Conservation (phyloP, 1,140 invertebrate species). For the Theocolax elegans region DNA sequence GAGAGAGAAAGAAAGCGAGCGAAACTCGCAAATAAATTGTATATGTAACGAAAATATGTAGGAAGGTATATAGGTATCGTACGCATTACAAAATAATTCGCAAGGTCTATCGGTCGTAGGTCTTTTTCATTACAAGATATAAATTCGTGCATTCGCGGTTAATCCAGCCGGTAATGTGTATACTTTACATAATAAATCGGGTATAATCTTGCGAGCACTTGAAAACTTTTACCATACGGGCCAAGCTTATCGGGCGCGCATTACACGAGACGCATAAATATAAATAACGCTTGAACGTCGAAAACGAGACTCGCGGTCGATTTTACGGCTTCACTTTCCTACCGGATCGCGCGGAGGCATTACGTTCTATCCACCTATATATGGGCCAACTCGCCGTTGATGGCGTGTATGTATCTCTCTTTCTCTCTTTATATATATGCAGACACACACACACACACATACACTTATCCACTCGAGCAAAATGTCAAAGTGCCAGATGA, state of each 20-base stretch:
- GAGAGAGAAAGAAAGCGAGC: too few relatives aligned
- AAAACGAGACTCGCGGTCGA: conserved; percentile 16
- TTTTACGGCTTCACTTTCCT: conserved; percentile 31
- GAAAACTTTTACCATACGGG: conserved; percentile 14
- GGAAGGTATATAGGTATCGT: too few relatives aligned
- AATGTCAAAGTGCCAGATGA: conserved; percentile 67
- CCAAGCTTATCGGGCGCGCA: conserved; percentile 14
- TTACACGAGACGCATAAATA: conserved; percentile 7
- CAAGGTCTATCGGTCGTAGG: too few relatives aligned
- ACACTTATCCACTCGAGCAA: conserved; percentile 65
- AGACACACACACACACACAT: conserved; percentile 5
- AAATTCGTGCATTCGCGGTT: conserved; percentile 6
- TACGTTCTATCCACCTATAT: conserved; percentile 9
- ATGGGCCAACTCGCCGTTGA: conserved; percentile 25
- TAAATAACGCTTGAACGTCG: neutral
- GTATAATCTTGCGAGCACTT: neutral
- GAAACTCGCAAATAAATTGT: too few relatives aligned
- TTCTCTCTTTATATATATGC: conserved; percentile 29
- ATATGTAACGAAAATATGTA: too few relatives aligned
- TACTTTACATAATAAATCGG: conserved; percentile 22
- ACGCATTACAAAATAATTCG: too few relatives aligned
- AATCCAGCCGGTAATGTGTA: neutral
- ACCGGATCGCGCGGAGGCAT: neutral
- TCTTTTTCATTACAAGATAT: conserved; percentile 17
- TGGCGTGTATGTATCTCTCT: neutral